A percentile compares a stretch with the other conserved stretches of the same genome.
phyloP scores from a whole-genome alignment of 2,888 invertebrate genomes.

The Caenorhabditis zanzibari region DNA sequence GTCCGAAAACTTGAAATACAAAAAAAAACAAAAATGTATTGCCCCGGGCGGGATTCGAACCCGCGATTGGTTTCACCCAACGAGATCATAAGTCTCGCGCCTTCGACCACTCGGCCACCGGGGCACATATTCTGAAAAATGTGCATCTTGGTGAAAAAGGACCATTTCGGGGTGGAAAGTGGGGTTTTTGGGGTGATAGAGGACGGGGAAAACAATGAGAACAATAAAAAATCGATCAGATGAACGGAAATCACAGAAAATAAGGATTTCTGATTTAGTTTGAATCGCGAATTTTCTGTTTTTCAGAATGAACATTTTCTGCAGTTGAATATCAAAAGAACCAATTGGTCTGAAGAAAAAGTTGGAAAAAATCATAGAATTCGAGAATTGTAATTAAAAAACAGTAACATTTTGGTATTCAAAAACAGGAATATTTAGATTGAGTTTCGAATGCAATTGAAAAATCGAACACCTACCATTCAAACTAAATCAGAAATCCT shows the following conservation, averaged over 20 bases:
- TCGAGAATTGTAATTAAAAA: too few relatives aligned
- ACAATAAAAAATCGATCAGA: background rate
- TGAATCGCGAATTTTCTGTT: too few relatives aligned
- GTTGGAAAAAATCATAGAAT: too few relatives aligned
- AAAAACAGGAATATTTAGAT: too few relatives aligned
- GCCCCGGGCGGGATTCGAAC: conserved; percentile 64
- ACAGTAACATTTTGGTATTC: too few relatives aligned
- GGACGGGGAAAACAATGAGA: background rate
- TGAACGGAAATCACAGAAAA: too few relatives aligned
- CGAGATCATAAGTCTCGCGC: conserved; percentile 63
- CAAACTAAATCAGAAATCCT: background rate
- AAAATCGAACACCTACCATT: too few relatives aligned
- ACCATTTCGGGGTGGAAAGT: background rate
- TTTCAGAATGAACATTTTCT: too few relatives aligned
- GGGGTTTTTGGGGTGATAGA: background rate
- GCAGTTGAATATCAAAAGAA: too few relatives aligned
- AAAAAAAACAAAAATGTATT: conserved; percentile 11
- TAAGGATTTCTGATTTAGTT: background rate
- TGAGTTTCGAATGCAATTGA: too few relatives aligned
- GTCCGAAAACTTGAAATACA: too few relatives aligned
- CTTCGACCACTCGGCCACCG: conserved; percentile 64
- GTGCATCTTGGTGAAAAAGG: conserved; percentile 9
- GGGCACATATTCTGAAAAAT: conserved; percentile 49
- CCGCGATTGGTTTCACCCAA: conserved; percentile 56
- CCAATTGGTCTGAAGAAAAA: too few relatives aligned